A percentile compares a stretch with the other conserved stretches of the same genome.
phyloP scores from a whole-genome alignment of 1,140 invertebrate genomes.

The Orius insidiosus region DNA sequence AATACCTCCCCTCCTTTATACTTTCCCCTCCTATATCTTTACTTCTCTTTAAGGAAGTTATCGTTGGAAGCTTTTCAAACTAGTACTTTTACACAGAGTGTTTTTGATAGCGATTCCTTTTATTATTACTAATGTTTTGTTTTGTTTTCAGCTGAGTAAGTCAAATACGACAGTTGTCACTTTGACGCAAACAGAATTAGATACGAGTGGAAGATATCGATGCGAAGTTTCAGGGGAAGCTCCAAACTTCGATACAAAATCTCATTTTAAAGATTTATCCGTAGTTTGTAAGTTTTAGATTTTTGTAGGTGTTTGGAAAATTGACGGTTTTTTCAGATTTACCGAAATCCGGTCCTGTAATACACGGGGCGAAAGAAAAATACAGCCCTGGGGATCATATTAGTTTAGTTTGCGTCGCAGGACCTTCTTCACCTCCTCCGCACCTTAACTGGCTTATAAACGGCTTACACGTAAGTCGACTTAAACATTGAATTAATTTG shows the following conservation, averaged over 20 bases:
- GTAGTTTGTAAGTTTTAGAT: slow-evolving; percentile 55
- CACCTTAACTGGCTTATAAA: slow-evolving; percentile 75
- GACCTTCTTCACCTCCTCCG: slow-evolving; percentile 55
- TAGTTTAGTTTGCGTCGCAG: slow-evolving; percentile 54
- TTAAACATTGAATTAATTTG: too few relatives aligned
- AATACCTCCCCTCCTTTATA: too few relatives aligned
- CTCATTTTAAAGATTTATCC: slow-evolving; percentile 44
- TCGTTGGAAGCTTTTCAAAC: too few relatives aligned
- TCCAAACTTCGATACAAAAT: slow-evolving; percentile 44
- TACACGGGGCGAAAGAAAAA: slow-evolving; percentile 45
- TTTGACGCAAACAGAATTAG: slow-evolving; percentile 38
- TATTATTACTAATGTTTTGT: neutral
- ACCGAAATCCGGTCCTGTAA: slow-evolving; percentile 43
- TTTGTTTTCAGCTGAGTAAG: slow-evolving; percentile 5
- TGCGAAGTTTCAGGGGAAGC: slow-evolving; percentile 60
- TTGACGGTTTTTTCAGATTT: slow-evolving; percentile 33
- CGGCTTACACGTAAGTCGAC: slow-evolving; percentile 42
- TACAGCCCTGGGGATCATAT: slow-evolving; percentile 53
- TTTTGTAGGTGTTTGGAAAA: slow-evolving; percentile 16
- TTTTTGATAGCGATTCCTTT: too few relatives aligned
- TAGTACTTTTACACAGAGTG: too few relatives aligned
- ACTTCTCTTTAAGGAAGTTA: too few relatives aligned
- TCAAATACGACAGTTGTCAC: slow-evolving; percentile 26
- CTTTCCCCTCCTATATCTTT: too few relatives aligned
- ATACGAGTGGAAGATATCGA: slow-evolving; percentile 45